A percentile compares a stretch with the other conserved stretches of the same genome.
phyloP scores from a whole-genome alignment of 37 sponge, comb jelly and placozoan genomes.

The Beroe ovata region DNA sequence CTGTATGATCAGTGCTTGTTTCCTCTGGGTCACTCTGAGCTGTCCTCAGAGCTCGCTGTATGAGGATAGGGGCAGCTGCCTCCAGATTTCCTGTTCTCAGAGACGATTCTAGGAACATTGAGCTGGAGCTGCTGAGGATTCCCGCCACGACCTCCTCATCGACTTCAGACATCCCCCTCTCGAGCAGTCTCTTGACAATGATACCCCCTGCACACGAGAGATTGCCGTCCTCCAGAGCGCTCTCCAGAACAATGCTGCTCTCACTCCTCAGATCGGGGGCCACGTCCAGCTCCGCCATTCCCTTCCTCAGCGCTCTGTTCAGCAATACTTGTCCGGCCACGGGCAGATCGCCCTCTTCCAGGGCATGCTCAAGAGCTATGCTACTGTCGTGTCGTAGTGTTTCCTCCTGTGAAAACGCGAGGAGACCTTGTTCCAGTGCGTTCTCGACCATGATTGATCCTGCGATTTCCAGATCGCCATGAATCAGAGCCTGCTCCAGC shows the following conservation, averaged over 20 bases:
- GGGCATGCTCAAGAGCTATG: constrained; percentile 9
- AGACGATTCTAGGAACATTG: not conserved
- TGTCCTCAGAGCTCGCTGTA: not conserved
- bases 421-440: not conserved
- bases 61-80: constrained; percentile 8
- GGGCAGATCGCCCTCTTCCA: not conserved
- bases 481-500: not conserved
- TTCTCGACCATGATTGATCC: constrained; percentile 12
- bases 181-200: constrained; percentile 26
- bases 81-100: constrained; percentile 19
- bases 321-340: not conserved
- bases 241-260: not conserved
- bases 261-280: not conserved
- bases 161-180: constrained; percentile 11
- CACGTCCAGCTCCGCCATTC: not conserved
- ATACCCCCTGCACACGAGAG: not conserved
- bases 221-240: not conserved
- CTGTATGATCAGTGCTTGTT: not conserved
- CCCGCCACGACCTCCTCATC: not conserved
- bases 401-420: not conserved
- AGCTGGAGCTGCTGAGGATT: not conserved
- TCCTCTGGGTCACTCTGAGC: not conserved
- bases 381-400: not conserved
- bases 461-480: constrained; percentile 17
- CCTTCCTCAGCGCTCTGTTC: not conserved